Base-by-base conservation (phyloP, 2,797 vertebrate species). In the Sibirionetta formosa region DNA sequence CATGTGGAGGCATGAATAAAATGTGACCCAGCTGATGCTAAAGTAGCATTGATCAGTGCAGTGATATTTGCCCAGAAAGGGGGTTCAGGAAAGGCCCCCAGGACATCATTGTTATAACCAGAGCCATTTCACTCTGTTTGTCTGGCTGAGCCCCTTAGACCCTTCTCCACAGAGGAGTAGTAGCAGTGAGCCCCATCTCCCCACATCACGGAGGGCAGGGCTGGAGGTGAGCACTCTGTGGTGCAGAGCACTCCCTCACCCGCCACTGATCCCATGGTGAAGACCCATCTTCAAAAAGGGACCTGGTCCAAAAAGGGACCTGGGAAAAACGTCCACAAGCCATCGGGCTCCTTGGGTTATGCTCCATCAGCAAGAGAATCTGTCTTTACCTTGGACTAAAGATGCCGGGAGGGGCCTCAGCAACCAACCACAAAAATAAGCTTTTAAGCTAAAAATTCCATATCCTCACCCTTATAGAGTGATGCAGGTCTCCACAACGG, bases 11-110 rank as follows among this genome's bases (percentile, higher is more conserved):
- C 26, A 51, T 1, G 36, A 64, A 80, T 15, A 79, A 86, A 4
- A 12, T 0, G 2, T 5, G 9, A 76, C 5, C 65, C 35, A 2
- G 8, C 33, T 70, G 33, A 78, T 0, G 4, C 42, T 60, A 68
- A 88, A 82, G 6, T 40, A 48, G 63, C 33, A 61, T 4, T 1
- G 3, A 61, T 54, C 3, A 4, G 29, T 40, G 22, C 17, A 26
- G 27, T 4, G 4, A 14, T 56, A 17, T 27, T 53, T 66, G 66
- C 27, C 36, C 4, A 29, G 44, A 58, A 44, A 58, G 5, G 6
- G 8, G 35, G 33, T 33, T 81, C 50, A 53, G n/a, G 84, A 70
- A 72, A 35, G 26, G 23, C 2, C 14, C 16, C 48, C 9, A 44
- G 11, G 33, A 72, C 78, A 63, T 12, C 2, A 9, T 1, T 61